Conservation (phyloP, 2,113 vertebrate genomes). For the Clarias macrocephalus region DNA sequence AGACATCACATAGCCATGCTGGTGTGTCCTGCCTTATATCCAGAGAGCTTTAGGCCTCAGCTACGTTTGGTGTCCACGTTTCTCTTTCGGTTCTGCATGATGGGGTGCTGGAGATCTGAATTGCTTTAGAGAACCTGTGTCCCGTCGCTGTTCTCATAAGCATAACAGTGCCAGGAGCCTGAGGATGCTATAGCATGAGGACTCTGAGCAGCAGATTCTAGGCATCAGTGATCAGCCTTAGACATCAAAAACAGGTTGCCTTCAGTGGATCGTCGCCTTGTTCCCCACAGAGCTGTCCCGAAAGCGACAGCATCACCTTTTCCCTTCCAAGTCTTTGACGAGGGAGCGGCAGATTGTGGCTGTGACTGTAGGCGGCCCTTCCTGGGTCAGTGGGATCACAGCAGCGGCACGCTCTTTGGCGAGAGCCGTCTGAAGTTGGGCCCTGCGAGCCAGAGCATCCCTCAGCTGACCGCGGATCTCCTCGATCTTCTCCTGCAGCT, state of each 20-base stretch:
- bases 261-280: background rate
- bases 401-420: constrained; percentile 54
- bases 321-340: constrained; percentile 57
- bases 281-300: background rate
- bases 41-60: background rate
- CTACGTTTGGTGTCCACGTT: background rate
- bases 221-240: constrained; percentile 22
- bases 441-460: constrained; percentile 72
- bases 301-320: constrained; percentile 67
- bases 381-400: constrained; percentile 4
- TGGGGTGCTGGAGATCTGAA: background rate
- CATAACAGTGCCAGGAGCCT: constrained; percentile 4
- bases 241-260: constrained; percentile 33
- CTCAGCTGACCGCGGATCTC: constrained; percentile 74
- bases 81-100: background rate
- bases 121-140: constrained; percentile 10
- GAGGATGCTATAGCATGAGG: constrained; percentile 28
- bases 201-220: constrained; percentile 29
- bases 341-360: constrained; percentile 55
- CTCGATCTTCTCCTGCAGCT: constrained; percentile 78
- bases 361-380: constrained; percentile 48
- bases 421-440: constrained; percentile 76
- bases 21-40: constrained; percentile 26
- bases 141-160: background rate
- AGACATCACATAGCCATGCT: constrained; percentile 32